These are phyloP conservation scores for Capricornis sumatraensis DNA, from an alignment of 2,113 vertebrate genomes.

Conservation along the genomic window DNA sequence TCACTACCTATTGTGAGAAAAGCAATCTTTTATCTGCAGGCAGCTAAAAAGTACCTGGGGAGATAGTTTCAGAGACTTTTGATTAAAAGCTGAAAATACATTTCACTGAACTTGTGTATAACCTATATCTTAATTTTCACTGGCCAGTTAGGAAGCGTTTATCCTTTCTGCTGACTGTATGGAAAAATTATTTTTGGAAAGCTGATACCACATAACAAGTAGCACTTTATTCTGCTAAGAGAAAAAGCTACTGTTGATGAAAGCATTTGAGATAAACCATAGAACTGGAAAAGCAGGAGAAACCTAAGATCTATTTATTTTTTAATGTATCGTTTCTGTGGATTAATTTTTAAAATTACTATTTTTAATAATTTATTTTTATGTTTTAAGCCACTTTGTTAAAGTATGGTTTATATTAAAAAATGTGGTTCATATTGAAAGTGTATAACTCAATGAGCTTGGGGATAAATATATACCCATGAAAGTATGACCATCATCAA, in stretches of 20 bases:
- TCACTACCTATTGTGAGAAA: background rate
- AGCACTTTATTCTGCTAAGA: background rate
- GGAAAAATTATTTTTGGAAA: background rate
- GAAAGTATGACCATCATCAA: background rate
- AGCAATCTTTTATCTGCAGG: background rate
- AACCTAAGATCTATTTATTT: background rate
- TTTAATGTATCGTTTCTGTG: background rate
- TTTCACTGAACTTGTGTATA: background rate
- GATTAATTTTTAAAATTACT: background rate
- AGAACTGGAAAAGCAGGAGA: background rate
- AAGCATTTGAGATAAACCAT: background rate
- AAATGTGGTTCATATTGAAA: background rate
- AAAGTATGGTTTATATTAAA: background rate
- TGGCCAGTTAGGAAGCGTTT: background rate
- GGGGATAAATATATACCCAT: background rate
- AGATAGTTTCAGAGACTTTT: background rate
- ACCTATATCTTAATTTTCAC: background rate
- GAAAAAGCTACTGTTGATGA: background rate
- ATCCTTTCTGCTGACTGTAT: background rate
- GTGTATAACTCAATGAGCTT: background rate
- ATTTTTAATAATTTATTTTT: background rate
- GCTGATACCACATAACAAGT: background rate
- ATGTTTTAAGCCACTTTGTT: background rate
- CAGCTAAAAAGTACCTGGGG: background rate
- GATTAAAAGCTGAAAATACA: background rate